These are phyloP conservation scores for Coleophora deauratella DNA, from an alignment of 2,888 invertebrate genomes.

Conservation along the genomic window DNA sequence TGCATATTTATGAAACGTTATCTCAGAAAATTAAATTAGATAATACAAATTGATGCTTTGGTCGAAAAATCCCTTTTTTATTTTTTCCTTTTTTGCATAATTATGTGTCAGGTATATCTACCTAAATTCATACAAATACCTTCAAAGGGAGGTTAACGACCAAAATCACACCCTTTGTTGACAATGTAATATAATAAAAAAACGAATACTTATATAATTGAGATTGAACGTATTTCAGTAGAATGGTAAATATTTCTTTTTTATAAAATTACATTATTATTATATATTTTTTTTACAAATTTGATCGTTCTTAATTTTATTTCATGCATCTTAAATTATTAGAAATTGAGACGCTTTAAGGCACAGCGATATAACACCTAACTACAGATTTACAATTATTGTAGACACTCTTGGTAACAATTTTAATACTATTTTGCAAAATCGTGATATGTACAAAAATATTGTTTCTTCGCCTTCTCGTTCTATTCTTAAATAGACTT, in stretches of 20 bases:
- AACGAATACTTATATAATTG: too few relatives aligned
- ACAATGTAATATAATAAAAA: too few relatives aligned
- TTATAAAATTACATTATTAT: slow-evolving; percentile 54
- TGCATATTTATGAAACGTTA: too few relatives aligned
- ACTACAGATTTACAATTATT: slow-evolving; percentile 41
- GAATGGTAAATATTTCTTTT: slow-evolving; percentile 50
- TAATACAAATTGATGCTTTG: too few relatives aligned
- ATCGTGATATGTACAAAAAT: slow-evolving; percentile 74
- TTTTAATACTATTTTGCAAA: slow-evolving; percentile 47
- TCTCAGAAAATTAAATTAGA: too few relatives aligned
- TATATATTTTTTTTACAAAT: slow-evolving; percentile 53
- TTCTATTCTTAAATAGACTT: too few relatives aligned
- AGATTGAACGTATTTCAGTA: slow-evolving; percentile 25
- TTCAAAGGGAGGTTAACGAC: too few relatives aligned
- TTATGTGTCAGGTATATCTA: too few relatives aligned
- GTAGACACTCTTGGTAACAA: slow-evolving; percentile 67
- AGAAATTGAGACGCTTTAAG: slow-evolving; percentile 72
- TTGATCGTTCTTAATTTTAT: slow-evolving; percentile 46
- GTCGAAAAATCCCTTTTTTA: too few relatives aligned
- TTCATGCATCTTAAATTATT: slow-evolving; percentile 48
- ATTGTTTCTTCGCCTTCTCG: slow-evolving; percentile 48
- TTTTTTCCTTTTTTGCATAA: too few relatives aligned
- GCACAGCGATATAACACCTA: slow-evolving; percentile 70
- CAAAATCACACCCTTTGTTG: too few relatives aligned
- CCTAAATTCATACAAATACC: too few relatives aligned